Base-by-base conservation (phyloP, 2,888 invertebrate species). In the Drosophila putrida region DNA sequence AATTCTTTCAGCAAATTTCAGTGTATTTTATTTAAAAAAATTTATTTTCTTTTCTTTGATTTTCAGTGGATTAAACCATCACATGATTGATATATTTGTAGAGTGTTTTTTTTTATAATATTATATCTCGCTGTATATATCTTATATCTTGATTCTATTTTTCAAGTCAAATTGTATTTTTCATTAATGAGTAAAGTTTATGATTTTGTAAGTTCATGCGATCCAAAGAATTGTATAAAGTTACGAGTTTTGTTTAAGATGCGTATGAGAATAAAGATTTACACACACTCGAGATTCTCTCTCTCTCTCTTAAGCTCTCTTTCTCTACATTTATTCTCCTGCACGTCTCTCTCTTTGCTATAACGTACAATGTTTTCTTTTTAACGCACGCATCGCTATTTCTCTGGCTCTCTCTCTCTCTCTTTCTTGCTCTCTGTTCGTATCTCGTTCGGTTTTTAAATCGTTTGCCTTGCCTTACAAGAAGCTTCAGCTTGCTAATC, bases 31-130 rank as follows among this genome's bases (percentile, higher is more conserved):
- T 38, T 50, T 15, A 11, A n/a, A 28, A 35, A 35, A 20, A 15
- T 13, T 44, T 4, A 60, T 13, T 35, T 4, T 54, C 10, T 33
- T 33, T 11, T 38, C 25, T 31, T 68, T 50, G 25, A 41, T 63
- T 67, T 72, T 27, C 68, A 72, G 72, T 67, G 74, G 68, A 53
- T 44, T 67, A 53, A 67, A 57, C 8, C 47, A 39, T 57, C 51
- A 39, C 6, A 9, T 36, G 39, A 44, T 33, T 39, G 20, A 38
- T 35, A 35, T 39, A 28, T 33, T 43, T 47, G 1, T 59, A 28
- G 38, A 54, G 39, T 54, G 35, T 25, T 53, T 59, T 36, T 20
- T 20, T 53, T 59, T 36, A 3, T 20, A 36, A 13, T 44, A 6
- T 41, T 43, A 15, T 31, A 20, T 39, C 38, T 35, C 44, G n/a